Percentiles rank a stretch among this genome's conserved stretches.
Evolutionary conservation across 2,888 invertebrate species (phyloP).

Genomic region (Orgyia antiqua): DNA sequence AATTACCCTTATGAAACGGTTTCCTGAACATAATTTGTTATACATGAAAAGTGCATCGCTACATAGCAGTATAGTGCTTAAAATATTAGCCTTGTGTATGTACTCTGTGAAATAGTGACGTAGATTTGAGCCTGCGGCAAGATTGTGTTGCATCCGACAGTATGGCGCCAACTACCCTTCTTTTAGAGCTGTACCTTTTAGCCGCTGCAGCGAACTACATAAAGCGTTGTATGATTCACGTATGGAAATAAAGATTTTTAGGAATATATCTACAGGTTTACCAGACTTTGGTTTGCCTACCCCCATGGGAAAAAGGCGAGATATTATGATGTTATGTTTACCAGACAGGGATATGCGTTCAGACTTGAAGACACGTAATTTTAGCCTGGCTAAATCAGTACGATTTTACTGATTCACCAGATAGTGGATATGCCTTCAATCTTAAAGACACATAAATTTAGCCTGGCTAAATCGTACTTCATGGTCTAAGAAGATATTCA

Average conservation of each 20-base stretch:
- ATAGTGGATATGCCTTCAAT: too few relatives aligned
- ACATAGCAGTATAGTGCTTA: too few relatives aligned
- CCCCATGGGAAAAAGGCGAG: too few relatives aligned
- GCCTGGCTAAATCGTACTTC: too few relatives aligned
- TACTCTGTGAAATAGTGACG: constrained; percentile 11
- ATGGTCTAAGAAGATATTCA: too few relatives aligned
- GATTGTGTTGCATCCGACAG: constrained; percentile 34
- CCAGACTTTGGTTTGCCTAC: background rate
- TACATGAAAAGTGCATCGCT: too few relatives aligned
- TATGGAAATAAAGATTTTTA: background rate
- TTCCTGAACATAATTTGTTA: too few relatives aligned
- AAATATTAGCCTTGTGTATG: too few relatives aligned
- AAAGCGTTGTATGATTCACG: constrained; percentile 6
- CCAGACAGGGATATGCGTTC: background rate
- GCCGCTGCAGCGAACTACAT: constrained; percentile 20
- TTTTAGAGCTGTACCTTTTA: constrained; percentile 16
- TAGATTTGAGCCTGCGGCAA: constrained; percentile 41
- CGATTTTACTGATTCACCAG: background rate
- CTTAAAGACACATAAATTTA: too few relatives aligned
- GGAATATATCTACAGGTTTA: background rate
- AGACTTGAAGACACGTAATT: background rate
- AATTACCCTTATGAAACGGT: too few relatives aligned
- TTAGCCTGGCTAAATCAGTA: too few relatives aligned
- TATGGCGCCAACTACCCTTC: constrained; percentile 41
- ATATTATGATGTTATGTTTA: background rate